Evolutionary conservation across 2,797 vertebrate species (phyloP).

Genomic region (Hoplostethus mediterraneus): DNA sequence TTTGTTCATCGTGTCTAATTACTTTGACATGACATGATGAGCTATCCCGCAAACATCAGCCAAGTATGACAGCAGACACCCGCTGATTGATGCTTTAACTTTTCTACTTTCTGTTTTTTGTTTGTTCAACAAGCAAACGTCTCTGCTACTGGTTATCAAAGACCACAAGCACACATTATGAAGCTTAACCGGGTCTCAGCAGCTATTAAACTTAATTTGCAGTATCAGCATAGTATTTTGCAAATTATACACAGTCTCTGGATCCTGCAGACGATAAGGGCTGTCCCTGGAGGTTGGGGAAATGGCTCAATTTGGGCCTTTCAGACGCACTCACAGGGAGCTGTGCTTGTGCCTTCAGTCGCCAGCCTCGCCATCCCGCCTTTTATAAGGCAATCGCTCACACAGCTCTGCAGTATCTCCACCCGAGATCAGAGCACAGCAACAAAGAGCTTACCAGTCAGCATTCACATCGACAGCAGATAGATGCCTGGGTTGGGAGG

Average conservation of each 20-base stretch:
- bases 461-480: conserved; percentile 70
- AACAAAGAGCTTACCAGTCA: conserved; percentile 69
- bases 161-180: conserved; percentile 76
- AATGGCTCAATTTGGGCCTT: conserved; percentile 83
- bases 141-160: conserved; percentile 77
- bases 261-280: conserved; percentile 80
- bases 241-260: conserved; percentile 84
- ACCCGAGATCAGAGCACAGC: conserved; percentile 81
- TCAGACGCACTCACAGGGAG: conserved; percentile 78
- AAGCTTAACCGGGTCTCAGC: conserved; percentile 79
- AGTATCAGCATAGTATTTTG: conserved; percentile 84
- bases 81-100: conserved; percentile 66
- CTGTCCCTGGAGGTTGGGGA: conserved; percentile 71
- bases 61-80: conserved; percentile 66
- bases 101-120: conserved; percentile 44
- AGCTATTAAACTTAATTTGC: conserved; percentile 87
- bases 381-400: conserved; percentile 58
- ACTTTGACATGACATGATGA: conserved; percentile 77
- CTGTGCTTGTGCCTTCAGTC: conserved; percentile 66
- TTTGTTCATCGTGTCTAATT: conserved; percentile 68
- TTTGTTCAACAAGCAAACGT: conserved; percentile 53
- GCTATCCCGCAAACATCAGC: conserved; percentile 64
- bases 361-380: conserved; percentile 62
- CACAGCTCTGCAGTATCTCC: conserved; percentile 71
- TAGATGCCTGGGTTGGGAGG: conserved; percentile 58